Percentiles rank a stretch among this genome's conserved stretches.
Evolutionary conservation across 2,113 vertebrate genomes (phyloP).

Genomic region (Emydocephalus ijimae): DNA sequence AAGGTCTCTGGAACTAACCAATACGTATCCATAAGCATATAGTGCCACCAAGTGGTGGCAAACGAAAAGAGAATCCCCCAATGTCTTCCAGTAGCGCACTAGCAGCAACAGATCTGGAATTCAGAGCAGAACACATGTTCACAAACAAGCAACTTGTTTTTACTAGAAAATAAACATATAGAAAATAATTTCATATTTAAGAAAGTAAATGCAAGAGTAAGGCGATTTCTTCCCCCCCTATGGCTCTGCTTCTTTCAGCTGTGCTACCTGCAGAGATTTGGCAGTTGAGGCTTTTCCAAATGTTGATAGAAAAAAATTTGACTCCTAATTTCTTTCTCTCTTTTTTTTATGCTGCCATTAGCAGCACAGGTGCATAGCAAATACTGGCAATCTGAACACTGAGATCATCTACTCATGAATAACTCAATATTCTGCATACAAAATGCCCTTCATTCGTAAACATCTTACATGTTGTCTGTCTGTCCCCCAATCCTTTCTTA

Average conservation of each 20-base stretch:
- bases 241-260: background rate
- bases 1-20: slow-evolving; percentile 66
- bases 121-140: background rate
- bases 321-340: background rate
- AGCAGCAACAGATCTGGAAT: slow-evolving; percentile 74
- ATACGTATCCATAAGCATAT: slow-evolving; percentile 78
- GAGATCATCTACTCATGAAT: background rate
- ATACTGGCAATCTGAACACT: background rate
- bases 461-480: background rate
- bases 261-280: background rate
- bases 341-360: background rate
- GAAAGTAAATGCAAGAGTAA: background rate
- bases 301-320: background rate
- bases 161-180: background rate
- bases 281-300: background rate
- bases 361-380: background rate
- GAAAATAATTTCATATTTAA: background rate
- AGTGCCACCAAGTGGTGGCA: slow-evolving; percentile 82
- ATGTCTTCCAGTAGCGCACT: slow-evolving; percentile 76
- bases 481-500: background rate
- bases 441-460: background rate
- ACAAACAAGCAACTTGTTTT: background rate
- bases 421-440: background rate
- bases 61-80: slow-evolving; percentile 78
- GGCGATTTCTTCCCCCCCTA: too few relatives aligned